phyloP scores from a whole-genome alignment of 2,888 invertebrate genomes.

The Diachrysia chrysitis region DNA sequence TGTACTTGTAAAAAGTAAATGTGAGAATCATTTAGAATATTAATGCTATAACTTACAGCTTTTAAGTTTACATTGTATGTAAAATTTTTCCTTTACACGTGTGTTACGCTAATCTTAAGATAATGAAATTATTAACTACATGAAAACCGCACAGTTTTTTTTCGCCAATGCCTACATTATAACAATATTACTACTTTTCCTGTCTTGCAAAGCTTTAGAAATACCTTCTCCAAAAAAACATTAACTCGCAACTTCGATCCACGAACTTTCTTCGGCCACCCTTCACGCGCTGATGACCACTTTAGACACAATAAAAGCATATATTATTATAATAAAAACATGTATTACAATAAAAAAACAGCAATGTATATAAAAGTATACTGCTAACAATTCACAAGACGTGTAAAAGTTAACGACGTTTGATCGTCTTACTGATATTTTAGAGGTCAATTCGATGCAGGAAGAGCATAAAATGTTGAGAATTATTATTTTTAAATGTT shows the following conservation, averaged over 20 bases:
- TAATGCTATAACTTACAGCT: too few species aligned
- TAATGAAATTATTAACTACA: too few species aligned
- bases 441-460: constrained; percentile 47
- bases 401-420: constrained; percentile 53
- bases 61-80: too few species aligned
- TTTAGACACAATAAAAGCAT: constrained; percentile 61
- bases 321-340: constrained; percentile 60
- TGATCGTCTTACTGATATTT: constrained; percentile 36
- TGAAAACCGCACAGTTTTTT: too few species aligned
- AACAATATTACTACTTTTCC: too few species aligned
- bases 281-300: constrained; percentile 59
- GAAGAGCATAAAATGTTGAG: constrained; percentile 38
- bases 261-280: constrained; percentile 60
- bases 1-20: too few species aligned
- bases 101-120: too few species aligned
- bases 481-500: constrained; percentile 50
- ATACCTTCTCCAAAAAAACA: constrained; percentile 34
- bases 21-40: too few species aligned
- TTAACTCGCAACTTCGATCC: constrained; percentile 15
- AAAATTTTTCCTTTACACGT: too few species aligned
- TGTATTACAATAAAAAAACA: constrained; percentile 58
- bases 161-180: too few species aligned
- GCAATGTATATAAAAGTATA: constrained; percentile 43
- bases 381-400: constrained; percentile 46
- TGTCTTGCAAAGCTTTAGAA: too few species aligned